Evolutionary conservation across 2,797 vertebrate genomes (phyloP).

Genomic region (Dromococcyx pavoninus): DNA sequence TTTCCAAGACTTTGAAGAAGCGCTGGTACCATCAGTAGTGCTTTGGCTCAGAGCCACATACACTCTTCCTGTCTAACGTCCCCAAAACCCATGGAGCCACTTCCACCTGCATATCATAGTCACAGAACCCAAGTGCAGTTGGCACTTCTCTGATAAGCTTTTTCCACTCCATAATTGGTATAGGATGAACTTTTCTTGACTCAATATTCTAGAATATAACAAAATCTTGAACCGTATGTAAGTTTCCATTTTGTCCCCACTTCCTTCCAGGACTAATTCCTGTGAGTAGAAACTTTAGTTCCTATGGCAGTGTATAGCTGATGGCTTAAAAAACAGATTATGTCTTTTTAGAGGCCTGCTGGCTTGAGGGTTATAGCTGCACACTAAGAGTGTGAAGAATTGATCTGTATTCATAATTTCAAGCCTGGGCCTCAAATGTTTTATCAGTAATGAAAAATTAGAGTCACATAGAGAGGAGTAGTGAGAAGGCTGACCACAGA

Average conservation of each 20-base stretch:
- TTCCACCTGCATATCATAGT: background rate
- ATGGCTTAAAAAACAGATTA: background rate
- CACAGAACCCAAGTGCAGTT: background rate
- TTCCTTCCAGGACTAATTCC: background rate
- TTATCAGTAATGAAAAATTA: background rate
- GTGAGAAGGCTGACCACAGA: background rate
- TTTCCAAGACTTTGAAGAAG: background rate
- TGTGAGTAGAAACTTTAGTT: background rate
- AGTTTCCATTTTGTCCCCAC: background rate
- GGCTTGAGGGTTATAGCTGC: background rate
- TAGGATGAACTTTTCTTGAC: background rate
- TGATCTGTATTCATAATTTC: background rate
- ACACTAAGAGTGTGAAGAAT: background rate
- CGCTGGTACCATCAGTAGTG: background rate
- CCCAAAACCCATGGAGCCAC: background rate
- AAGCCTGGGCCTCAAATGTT: background rate
- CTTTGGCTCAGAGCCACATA: background rate
- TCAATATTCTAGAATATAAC: background rate
- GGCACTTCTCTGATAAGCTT: background rate
- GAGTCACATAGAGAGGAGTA: background rate
- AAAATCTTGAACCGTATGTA: background rate
- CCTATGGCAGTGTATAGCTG: background rate
- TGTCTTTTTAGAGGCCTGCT: background rate
- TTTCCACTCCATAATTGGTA: background rate
- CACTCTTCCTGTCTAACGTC: background rate